Evolutionary conservation across 2,113 vertebrate species (phyloP), one percentile per base, ranked within the genome.

Genomic region (Cavia aperea): DNA sequence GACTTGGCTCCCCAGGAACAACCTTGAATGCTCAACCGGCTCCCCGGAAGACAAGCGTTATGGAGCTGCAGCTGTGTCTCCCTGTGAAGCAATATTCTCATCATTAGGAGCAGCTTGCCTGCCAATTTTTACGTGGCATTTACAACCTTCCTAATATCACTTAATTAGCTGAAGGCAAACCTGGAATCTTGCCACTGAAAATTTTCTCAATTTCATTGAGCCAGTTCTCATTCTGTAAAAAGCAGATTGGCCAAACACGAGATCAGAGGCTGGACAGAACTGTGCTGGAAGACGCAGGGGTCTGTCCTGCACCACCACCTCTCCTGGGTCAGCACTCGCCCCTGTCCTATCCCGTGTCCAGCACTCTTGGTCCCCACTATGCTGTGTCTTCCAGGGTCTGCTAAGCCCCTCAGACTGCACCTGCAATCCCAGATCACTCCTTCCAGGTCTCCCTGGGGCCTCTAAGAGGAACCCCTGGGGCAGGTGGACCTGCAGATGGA

Each of bases 91-190:
- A 72, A 49, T 94, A 86, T 62, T 90, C 94, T 96, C 73, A 58
- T 96, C 93, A 72, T 94, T 86, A 94, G 96, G 89, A 96, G 94
- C 95, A 83, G 72, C 96, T 95, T 83, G 86, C 96, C 95, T 97
- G 97, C 95, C 97, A 95, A 33, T 94, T 96, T 95, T 72, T 94
- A 81, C 0, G 6, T 97, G 97, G 96, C 95, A 86, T 97, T 97
- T 97, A 95, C 94, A 96, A 82, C 94, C 96, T 97, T 95, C 91
- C 93, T 97, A 89, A 94, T 96, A 93, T 91, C 97, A 96, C 94
- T 97, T 95, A 95, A 97, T 98, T 96, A 97, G 97, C 96, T 96
- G 96, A 95, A 97, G 92, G 91, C 94, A 95, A n/a, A 65, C 81
- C 94, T 97, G 97, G 97, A 96, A 39, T 75, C 90, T 78, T 92